Base-by-base conservation (phyloP, 35 echinoderm and acorn worm genomes). In the Apostichopus californicus region DNA sequence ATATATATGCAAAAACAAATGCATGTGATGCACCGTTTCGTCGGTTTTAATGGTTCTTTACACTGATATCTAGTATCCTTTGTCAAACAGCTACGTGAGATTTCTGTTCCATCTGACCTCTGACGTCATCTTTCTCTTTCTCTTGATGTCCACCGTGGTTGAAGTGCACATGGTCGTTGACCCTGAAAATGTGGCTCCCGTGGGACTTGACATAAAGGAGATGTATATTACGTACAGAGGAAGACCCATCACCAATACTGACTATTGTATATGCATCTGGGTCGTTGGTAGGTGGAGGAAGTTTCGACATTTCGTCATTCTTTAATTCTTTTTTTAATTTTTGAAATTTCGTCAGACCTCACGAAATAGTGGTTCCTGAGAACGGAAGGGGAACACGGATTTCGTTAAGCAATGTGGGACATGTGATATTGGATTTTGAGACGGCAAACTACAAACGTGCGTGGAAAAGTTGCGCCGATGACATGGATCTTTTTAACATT, bases 81-180 rank as follows among this genome's bases (percentile, higher is more conserved):
- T 18, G 18, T 75, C 71, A 7, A 24, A 13, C 68, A 89, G 86
- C 23, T 89, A 89, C 68, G 63, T 66, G 5, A 7, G 28, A 53
- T 89, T 89, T 54, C 68, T 89, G 5, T 72, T 89, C 15, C 86
- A 89, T 66, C 23, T 75, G 64, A 75, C 86, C 64, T 89, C 86
- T 89, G 86, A 89, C 86, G 61, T 89, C 86, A 34, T 89, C 18
- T 89, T 89, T 46, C 71, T 89, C 23, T 25, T 52, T 28, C 86
- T 89, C 9, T 55, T 89, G 61, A 66, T 89, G 8, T 89, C 86
- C 3, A 89, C 86, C 6, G 52, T 66, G 13, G 5, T 52, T 72
- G 64, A 72, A 15, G 9, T 54, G n/a, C 86, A 15, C 20, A 21
- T 89, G 25, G 14, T 46, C 86, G 34, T 89, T 1, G 34, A 26